Evolutionary conservation across 2,113 vertebrate genomes (phyloP).

Genomic region (Mesoclemmys tuberculata): DNA sequence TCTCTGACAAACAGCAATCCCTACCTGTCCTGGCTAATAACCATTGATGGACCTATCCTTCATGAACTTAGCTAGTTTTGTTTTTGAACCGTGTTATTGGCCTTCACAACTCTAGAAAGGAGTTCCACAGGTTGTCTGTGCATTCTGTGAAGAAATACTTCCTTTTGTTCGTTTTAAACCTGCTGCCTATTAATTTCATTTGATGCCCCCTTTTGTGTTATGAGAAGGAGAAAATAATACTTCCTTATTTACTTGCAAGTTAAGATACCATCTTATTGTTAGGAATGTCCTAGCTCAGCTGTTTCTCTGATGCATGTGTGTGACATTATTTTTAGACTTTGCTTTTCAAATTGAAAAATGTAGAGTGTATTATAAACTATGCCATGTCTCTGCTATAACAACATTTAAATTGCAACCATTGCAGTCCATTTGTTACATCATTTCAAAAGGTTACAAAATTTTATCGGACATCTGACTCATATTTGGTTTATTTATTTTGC

Average conservation of each 20-base stretch:
- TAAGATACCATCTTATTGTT: accelerated
- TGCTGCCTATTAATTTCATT: too few relatives aligned
- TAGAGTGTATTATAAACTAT: background rate
- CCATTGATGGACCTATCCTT: too few relatives aligned
- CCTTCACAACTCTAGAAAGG: too few relatives aligned
- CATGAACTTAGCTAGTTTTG: too few relatives aligned
- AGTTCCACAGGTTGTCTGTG: too few relatives aligned
- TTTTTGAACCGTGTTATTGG: too few relatives aligned
- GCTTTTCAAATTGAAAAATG: background rate
- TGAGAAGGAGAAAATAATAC: too few relatives aligned
- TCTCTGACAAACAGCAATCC: too few relatives aligned
- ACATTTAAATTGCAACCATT: background rate
- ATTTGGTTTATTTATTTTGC: background rate
- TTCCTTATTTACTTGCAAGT: background rate
- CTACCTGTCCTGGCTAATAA: too few relatives aligned
- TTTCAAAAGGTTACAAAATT: background rate
- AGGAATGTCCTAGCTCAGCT: background rate
- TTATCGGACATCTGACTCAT: background rate
- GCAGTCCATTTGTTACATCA: background rate
- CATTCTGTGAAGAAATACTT: too few relatives aligned
- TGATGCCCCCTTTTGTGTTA: too few relatives aligned
- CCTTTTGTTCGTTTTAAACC: too few relatives aligned
- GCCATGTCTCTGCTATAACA: background rate
- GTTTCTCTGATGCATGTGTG: background rate
- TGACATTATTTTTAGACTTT: background rate